Evolutionary conservation across 2,113 vertebrate genomes (phyloP).

Genomic region (Alethe castanea): DNA sequence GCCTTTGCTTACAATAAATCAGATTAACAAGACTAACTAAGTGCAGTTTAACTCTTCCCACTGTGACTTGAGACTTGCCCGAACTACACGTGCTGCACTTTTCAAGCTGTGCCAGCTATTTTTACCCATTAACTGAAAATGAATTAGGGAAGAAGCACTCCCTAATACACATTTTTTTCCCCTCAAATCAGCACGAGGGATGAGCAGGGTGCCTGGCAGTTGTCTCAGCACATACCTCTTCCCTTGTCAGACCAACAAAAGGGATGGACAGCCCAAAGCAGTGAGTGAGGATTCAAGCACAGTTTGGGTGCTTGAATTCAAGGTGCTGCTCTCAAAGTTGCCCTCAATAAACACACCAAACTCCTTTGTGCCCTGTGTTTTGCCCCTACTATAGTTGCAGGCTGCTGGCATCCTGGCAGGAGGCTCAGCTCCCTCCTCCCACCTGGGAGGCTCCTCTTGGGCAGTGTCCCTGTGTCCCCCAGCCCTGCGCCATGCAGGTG

Average conservation of each 20-base stretch:
- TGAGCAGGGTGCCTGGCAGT: not conserved
- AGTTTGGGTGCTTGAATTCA: not conserved
- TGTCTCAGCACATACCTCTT: not conserved
- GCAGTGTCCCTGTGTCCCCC: not conserved
- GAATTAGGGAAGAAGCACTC: not conserved
- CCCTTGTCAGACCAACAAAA: not conserved
- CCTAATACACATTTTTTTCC: not conserved
- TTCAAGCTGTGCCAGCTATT: slow-evolving; percentile 55
- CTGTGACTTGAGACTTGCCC: slow-evolving; percentile 27
- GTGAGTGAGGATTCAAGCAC: not conserved
- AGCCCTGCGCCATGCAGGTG: accelerated
- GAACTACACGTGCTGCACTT: not conserved
- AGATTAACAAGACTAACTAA: slow-evolving; percentile 56
- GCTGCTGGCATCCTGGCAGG: not conserved
- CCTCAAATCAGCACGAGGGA: not conserved
- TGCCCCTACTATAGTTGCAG: not conserved
- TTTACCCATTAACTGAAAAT: slow-evolving; percentile 35
- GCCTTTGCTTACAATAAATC: slow-evolving; percentile 51
- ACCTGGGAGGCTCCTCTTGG: accelerated
- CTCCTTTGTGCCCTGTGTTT: accelerated
- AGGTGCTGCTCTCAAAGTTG: not conserved
- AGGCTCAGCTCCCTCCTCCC: not conserved
- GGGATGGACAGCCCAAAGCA: not conserved
- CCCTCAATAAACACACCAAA: not conserved
- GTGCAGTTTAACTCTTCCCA: slow-evolving; percentile 31